Percentiles rank a stretch among this genome's conserved stretches.
These are phyloP conservation scores for Crotalus helleri DNA, from an alignment of 2,113 vertebrate genomes.

Conservation along the genomic window DNA sequence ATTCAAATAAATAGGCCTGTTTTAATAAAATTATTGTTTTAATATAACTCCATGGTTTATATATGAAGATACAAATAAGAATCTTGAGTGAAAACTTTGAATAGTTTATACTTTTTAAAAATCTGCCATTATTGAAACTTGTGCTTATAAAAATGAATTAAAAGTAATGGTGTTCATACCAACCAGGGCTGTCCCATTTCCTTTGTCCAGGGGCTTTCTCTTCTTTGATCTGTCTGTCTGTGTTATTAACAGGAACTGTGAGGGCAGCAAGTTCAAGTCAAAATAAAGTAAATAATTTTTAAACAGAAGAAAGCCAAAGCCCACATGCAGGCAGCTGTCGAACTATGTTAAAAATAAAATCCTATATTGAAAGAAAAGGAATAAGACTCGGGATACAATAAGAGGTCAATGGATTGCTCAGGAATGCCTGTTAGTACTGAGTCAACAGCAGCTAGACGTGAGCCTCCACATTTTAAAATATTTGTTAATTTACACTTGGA, in stretches of 20 bases:
- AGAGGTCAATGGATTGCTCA: background rate
- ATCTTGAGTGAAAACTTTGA: conserved; percentile 9
- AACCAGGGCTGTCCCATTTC: conserved; percentile 39
- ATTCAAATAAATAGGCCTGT: accelerated
- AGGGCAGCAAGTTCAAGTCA: conserved; percentile 52
- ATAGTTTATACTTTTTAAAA: background rate
- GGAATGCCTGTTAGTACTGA: background rate
- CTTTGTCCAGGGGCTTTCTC: conserved; percentile 39
- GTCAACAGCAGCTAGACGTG: background rate
- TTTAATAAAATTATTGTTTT: background rate
- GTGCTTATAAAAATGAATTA: conserved; percentile 52
- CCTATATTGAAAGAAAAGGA: background rate
- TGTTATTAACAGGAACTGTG: conserved; percentile 64
- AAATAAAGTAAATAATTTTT: conserved; percentile 64
- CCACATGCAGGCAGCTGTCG: conserved; percentile 38
- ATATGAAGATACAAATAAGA: background rate
- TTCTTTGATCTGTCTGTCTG: conserved; percentile 63
- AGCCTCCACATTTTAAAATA: background rate
- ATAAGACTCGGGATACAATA: background rate
- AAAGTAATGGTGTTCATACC: conserved; percentile 51
- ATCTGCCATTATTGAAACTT: conserved; percentile 45
- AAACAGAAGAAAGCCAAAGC: conserved; percentile 50
- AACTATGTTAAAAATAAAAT: conserved; percentile 37
- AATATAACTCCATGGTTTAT: background rate
- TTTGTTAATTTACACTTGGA: background rate